phyloP scores from a whole-genome alignment of 2,888 invertebrate genomes.

The Himalopsyche kuldschensis region DNA sequence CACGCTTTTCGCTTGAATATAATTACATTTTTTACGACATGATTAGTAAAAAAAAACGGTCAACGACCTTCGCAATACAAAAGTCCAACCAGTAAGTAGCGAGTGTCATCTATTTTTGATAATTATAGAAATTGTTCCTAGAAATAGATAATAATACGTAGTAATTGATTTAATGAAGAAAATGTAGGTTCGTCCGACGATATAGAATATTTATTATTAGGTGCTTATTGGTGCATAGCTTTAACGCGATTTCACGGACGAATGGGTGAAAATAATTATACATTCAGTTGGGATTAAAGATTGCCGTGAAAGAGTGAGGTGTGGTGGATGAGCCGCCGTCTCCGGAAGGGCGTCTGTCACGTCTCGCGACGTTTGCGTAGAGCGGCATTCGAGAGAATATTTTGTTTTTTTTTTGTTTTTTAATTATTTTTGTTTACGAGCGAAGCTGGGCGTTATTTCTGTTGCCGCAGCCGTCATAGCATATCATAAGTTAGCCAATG shows the following conservation, averaged over 20 bases:
- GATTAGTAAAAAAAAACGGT: no score
- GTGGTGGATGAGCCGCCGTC: background rate
- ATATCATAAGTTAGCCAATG: background rate
- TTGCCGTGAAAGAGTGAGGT: background rate
- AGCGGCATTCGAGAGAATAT: background rate
- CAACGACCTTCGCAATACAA: no score
- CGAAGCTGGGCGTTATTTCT: constrained; percentile 16
- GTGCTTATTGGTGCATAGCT: background rate
- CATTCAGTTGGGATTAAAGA: background rate
- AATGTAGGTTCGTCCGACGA: no score
- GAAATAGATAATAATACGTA: no score
- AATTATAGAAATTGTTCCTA: no score
- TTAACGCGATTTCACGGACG: background rate
- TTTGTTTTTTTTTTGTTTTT: constrained; percentile 7
- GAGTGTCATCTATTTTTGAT: no score
- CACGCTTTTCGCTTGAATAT: no score
- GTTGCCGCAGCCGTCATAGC: constrained; percentile 13
- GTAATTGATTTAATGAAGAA: no score
- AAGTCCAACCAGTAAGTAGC: no score
- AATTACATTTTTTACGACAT: no score
- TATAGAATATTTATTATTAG: no score
- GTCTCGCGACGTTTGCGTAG: background rate
- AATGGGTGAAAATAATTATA: background rate
- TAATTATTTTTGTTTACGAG: constrained; percentile 12
- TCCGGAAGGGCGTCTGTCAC: background rate